Conservation (phyloP, 2,797 vertebrate genomes). For the Pantherophis vulpinus region DNA sequence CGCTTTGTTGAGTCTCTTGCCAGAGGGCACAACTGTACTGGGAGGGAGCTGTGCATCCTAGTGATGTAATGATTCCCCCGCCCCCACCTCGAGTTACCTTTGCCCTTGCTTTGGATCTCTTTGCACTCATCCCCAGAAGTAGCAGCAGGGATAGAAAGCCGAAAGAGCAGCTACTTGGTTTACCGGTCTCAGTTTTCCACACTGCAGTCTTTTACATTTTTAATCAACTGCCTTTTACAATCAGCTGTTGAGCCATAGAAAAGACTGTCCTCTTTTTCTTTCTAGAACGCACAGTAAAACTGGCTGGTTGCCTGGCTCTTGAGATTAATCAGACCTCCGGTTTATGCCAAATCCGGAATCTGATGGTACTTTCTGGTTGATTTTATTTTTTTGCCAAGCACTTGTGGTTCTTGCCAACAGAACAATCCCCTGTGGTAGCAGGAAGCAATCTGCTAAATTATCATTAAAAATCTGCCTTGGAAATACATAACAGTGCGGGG, state of each 20-base stretch:
- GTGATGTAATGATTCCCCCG: constrained; percentile 26
- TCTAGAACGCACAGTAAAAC: constrained; percentile 31
- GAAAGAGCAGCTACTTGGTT: constrained; percentile 15
- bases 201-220: constrained; percentile 61
- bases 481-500: neutral
- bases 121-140: constrained; percentile 26
- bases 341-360: constrained; percentile 31
- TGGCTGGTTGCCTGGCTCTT: constrained; percentile 26
- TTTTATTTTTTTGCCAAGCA: constrained; percentile 22
- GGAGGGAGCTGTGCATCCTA: constrained; percentile 23
- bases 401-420: neutral
- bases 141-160: constrained; percentile 39
- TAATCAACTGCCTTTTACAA: constrained; percentile 55
- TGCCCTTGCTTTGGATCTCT: constrained; percentile 16
- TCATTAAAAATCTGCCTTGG: neutral
- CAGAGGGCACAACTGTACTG: constrained; percentile 40
- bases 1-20: constrained; percentile 10
- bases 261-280: constrained; percentile 16
- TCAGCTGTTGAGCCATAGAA: constrained; percentile 43
- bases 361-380: neutral
- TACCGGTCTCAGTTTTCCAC: constrained; percentile 42
- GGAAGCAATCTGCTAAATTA: constrained; percentile 36
- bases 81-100: constrained; percentile 10
- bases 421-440: constrained; percentile 31
- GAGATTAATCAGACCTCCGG: constrained; percentile 33